Conservation (phyloP, 2,888 invertebrate genomes). For the Zhuqinia jingwanae region DNA sequence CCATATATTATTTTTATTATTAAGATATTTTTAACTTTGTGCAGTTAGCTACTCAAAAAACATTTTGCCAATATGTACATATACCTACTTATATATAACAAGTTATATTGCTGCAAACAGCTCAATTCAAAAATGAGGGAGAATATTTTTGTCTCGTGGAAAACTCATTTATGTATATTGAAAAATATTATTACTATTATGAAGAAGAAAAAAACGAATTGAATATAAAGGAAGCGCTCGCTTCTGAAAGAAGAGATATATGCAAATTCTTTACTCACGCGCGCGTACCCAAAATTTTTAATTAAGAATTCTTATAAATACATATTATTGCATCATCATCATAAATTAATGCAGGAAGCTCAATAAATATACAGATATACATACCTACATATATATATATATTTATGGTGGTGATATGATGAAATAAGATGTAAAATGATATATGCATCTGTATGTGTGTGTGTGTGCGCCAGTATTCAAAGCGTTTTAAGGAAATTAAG, state of each 20-base stretch:
- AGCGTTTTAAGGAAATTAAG: constrained; percentile 11
- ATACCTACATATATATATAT: not conserved
- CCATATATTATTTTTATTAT: not conserved
- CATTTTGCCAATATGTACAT: too few species aligned
- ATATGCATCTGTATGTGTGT: too few species aligned
- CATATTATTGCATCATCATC: not conserved
- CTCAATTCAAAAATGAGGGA: not conserved
- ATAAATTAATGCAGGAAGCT: not conserved
- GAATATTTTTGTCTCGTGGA: not conserved
- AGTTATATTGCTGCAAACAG: not conserved
- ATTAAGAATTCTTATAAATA: constrained; percentile 13
- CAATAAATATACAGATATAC: not conserved
- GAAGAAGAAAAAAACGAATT: too few species aligned
- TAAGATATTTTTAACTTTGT: constrained; percentile 36
- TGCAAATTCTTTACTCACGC: constrained; percentile 16
- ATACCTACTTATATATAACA: too few species aligned
- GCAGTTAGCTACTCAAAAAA: constrained; percentile 5
- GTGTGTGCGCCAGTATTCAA: not conserved
- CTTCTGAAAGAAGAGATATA: constrained; percentile 5
- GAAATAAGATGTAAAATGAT: not conserved
- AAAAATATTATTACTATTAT: too few species aligned
- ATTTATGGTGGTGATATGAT: constrained; percentile 26
- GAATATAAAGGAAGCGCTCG: not conserved
- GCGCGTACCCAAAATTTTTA: constrained; percentile 9
- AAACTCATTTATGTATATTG: not conserved